phyloP scores from a whole-genome alignment of 2,888 invertebrate species.

The Dilophus febrilis region DNA sequence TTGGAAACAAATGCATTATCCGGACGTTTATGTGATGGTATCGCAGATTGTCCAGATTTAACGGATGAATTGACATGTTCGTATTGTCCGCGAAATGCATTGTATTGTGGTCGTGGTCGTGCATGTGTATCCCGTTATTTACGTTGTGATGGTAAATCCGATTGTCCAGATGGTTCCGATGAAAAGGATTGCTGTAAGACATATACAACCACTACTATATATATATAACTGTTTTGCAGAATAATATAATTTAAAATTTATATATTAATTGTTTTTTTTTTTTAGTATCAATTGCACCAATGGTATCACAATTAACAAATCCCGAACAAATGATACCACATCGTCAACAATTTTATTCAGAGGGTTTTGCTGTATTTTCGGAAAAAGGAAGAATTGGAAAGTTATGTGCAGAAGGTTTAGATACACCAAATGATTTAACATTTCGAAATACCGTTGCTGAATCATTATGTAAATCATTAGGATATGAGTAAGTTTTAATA shows the following conservation, averaged over 20 bases:
- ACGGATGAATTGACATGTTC: slow-evolving; percentile 65
- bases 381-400: slow-evolving; percentile 68
- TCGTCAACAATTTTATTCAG: slow-evolving; percentile 47
- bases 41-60: slow-evolving; percentile 70
- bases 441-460: slow-evolving; percentile 48
- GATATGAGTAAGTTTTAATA: slow-evolving; percentile 45
- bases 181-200: slow-evolving; percentile 71
- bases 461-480: slow-evolving; percentile 59
- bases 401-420: slow-evolving; percentile 63
- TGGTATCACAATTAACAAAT: slow-evolving; percentile 43
- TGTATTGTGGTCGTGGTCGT: slow-evolving; percentile 66
- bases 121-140: slow-evolving; percentile 53
- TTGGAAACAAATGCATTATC: slow-evolving; percentile 58
- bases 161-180: slow-evolving; percentile 76
- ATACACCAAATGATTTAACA: slow-evolving; percentile 34
- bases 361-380: slow-evolving; percentile 72
- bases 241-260: background rate
- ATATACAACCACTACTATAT: background rate
- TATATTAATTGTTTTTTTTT: slow-evolving; percentile 9
- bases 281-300: slow-evolving; percentile 58
- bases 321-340: slow-evolving; percentile 51
- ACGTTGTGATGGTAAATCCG: slow-evolving; percentile 64
- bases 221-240: background rate
- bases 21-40: slow-evolving; percentile 65
- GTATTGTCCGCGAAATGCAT: slow-evolving; percentile 51